Conservation (phyloP, 2,888 invertebrate genomes). For the Leptodirus hochenwartii region DNA sequence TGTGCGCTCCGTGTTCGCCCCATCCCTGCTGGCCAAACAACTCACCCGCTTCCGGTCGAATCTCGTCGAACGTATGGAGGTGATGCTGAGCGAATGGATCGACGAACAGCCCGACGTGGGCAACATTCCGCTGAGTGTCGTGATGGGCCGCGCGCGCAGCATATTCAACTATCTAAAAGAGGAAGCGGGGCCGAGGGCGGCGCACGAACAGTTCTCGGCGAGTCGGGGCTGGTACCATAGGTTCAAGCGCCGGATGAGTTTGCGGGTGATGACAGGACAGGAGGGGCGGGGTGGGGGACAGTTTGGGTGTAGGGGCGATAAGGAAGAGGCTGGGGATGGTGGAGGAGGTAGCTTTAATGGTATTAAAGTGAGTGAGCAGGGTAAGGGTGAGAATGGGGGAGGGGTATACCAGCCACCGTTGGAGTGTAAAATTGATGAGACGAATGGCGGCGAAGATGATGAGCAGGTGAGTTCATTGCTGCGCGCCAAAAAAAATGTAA, state of each 20-base stretch:
- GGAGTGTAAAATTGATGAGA: too few species aligned
- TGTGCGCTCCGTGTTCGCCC: not conserved
- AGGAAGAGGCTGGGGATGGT: too few species aligned
- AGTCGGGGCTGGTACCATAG: constrained; percentile 1
- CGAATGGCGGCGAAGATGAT: too few species aligned
- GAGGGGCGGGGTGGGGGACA: too few species aligned
- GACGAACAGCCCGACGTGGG: not conserved
- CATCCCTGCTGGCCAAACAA: not conserved
- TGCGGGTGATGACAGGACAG: too few species aligned
- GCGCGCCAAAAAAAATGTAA: too few species aligned
- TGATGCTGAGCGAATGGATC: not conserved
- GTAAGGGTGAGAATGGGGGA: too few species aligned
- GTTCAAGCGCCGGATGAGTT: not conserved
- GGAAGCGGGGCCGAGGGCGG: not conserved
- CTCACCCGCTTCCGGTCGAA: not conserved
- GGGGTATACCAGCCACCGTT: too few species aligned
- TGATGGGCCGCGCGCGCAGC: not conserved
- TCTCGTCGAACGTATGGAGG: constrained; percentile 1
- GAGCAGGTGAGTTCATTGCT: too few species aligned
- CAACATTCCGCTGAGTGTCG: not conserved
- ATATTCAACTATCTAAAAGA: not conserved
- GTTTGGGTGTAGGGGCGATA: too few species aligned
- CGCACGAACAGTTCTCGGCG: not conserved
- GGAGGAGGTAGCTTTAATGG: too few species aligned
- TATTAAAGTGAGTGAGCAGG: too few species aligned